Evolutionary conservation across 1,140 invertebrate species (phyloP).

Genomic region (Cyrtorhinus lividipennis): DNA sequence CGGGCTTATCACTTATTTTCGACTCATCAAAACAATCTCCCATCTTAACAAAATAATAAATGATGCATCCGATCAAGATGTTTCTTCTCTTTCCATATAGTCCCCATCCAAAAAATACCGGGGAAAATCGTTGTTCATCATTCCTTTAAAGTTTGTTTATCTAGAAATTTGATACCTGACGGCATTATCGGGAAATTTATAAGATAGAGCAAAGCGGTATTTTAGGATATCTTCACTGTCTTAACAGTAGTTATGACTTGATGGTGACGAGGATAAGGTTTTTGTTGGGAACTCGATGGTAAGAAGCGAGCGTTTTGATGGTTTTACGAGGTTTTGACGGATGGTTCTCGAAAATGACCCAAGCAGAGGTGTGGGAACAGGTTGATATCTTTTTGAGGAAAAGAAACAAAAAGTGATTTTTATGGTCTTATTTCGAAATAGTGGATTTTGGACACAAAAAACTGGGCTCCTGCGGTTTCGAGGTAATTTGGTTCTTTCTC

Average conservation of each 20-base stretch:
- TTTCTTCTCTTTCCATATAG: too few relatives aligned
- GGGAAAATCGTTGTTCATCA: neutral
- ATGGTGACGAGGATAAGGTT: neutral
- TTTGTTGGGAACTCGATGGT: neutral
- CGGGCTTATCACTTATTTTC: too few relatives aligned
- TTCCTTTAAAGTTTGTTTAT: neutral
- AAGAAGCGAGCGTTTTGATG: neutral
- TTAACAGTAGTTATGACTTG: neutral
- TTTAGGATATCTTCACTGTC: neutral
- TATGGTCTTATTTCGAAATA: neutral
- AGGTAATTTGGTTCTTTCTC: too few relatives aligned
- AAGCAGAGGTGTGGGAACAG: too few relatives aligned
- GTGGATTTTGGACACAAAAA: too few relatives aligned
- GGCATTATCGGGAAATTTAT: neutral
- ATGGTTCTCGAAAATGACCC: too few relatives aligned
- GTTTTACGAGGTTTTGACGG: slow-evolving; percentile 4
- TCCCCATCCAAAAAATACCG: too few relatives aligned
- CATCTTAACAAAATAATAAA: neutral
- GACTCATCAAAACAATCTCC: too few relatives aligned
- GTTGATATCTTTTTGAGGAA: neutral
- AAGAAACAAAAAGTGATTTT: neutral
- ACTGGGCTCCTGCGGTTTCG: too few relatives aligned
- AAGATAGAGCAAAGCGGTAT: neutral
- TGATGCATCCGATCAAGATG: too few relatives aligned
- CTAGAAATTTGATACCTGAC: slow-evolving; percentile 1